Percentiles rank a stretch among this genome's conserved stretches.
Conservation (phyloP, 37 sponge, comb jelly and placozoan genomes). For the Amphimedon queenslandica region DNA sequence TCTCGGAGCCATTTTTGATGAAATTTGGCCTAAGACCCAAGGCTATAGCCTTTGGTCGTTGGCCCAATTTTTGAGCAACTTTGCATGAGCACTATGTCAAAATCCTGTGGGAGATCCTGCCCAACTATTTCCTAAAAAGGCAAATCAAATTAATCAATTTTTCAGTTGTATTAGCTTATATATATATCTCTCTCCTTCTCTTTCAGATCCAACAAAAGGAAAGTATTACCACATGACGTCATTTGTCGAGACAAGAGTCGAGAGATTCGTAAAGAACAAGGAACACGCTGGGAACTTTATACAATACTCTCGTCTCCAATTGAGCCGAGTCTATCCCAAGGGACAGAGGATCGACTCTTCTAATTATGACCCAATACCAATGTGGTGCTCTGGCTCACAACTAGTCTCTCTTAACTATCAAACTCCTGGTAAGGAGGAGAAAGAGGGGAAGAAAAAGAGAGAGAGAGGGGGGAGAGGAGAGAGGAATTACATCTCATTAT, state of each 20-base stretch:
- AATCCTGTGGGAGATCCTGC: too few relatives aligned
- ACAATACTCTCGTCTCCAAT: conserved; percentile 59
- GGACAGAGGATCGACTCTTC: conserved; percentile 89
- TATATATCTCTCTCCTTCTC: conserved; percentile 3
- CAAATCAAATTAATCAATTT: too few relatives aligned
- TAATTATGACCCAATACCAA: conserved; percentile 89
- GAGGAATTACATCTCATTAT: too few relatives aligned
- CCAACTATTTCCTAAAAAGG: too few relatives aligned
- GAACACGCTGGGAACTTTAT: conserved; percentile 52
- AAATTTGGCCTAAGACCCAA: too few relatives aligned
- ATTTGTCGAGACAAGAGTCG: conserved; percentile 90
- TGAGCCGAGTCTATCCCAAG: conserved; percentile 94
- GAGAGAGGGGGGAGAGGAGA: too few relatives aligned
- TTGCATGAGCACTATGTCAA: too few relatives aligned
- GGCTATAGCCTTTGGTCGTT: too few relatives aligned
- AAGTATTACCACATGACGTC: conserved; percentile 86
- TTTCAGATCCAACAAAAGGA: conserved; percentile 34
- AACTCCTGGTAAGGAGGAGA: conserved; percentile 64
- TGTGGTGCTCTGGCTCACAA: conserved; percentile 96
- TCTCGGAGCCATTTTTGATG: too few relatives aligned
- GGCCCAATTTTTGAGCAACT: too few relatives aligned
- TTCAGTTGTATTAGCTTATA: too few relatives aligned
- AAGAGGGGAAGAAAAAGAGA: too few relatives aligned
- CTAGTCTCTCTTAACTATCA: conserved; percentile 96
- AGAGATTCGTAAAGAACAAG: conserved; percentile 56